Percentiles rank a stretch among this genome's conserved stretches.
phyloP scores from a whole-genome alignment of 30 jellyfish, hydroid and myxozoan genomes.

The Catostylus mosaicus region DNA sequence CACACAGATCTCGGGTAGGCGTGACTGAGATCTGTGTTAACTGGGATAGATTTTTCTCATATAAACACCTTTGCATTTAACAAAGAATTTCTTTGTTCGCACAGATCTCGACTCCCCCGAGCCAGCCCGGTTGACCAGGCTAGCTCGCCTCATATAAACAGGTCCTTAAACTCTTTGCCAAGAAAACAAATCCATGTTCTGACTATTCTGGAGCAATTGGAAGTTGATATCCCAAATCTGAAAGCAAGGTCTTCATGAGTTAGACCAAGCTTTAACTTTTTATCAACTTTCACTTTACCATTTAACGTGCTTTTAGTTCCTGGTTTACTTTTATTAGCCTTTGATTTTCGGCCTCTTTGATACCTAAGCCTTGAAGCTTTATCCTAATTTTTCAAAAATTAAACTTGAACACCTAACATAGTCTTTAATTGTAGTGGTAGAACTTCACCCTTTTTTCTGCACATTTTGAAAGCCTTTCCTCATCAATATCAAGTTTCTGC shows the following conservation, averaged over 20 bases:
- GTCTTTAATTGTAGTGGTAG: constrained; percentile 11
- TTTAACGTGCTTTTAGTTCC: constrained; percentile 10
- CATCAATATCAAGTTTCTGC: constrained; percentile 22
- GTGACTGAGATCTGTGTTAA: no score
- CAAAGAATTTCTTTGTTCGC: no score
- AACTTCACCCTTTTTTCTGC: constrained; percentile 16
- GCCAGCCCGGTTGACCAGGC: no score
- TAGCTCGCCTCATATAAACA: no score
- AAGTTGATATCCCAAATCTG: constrained; percentile 22
- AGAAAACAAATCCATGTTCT: constrained; percentile 48
- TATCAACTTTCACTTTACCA: constrained; percentile 8
- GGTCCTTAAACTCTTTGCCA: no score
- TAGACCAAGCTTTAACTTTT: constrained; percentile 32
- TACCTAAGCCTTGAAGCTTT: constrained; percentile 35
- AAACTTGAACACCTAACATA: constrained; percentile 27
- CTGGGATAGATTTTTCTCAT: no score
- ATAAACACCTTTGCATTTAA: no score
- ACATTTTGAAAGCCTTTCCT: constrained; percentile 25
- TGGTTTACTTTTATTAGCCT: constrained; percentile 9
- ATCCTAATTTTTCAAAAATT: constrained; percentile 15
- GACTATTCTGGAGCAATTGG: constrained; percentile 46
- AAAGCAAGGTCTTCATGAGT: constrained; percentile 43
- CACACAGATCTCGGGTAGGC: no score
- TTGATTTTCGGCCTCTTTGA: constrained; percentile 22
- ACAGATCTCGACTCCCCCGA: no score